Base-by-base conservation (phyloP, 92 coral and sea anemone genomes). In the Virgularia gustaviana region DNA sequence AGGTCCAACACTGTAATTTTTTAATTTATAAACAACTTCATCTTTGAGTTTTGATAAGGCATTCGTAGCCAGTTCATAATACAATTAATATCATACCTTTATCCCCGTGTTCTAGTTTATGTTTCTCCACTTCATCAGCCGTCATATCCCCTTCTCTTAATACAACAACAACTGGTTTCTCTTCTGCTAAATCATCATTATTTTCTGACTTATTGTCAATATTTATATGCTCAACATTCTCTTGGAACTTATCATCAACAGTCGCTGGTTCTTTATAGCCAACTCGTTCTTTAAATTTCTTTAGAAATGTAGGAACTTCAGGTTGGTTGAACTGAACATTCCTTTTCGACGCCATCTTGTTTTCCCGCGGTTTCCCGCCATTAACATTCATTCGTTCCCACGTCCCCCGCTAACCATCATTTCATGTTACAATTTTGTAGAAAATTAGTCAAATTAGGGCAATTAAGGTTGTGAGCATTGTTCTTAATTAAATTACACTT, bases 161-260 rank as follows among this genome's bases (percentile, higher is more conserved):
- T 32, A 94, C 80, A 64, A 94, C 86, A 9, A 94, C 81, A 0
- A 85, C 76, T 16, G 99, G 99, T 73, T 94, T 96, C n/a, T 89
- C 95, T 13, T 80, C 90, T 16, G 45, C 84, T 24, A 88, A 90
- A 60, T 32, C 65, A 10, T 85, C 87, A 43, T 90, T 95, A 41
- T 75, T 60, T 49, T 68, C 75, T 16, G 16, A 28, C 20, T 28
- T 38, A 68, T 49, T 68, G 18, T 68, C 51, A 23, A 78, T 72
- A 33, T 77, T 83, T 10, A 80, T 47, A 75, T 85, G 75, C 19
- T 87, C 62, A 28, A 67, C 49, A 30, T 49, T 38, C 6, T 68
- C 31, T 15, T 59, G 51, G 20, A 49, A 68, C 78, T 94, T 94
- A 36, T 85, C 90, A 29, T 87, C 88, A 42, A 94, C 78, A 64